A percentile compares a stretch with the other conserved stretches of the same genome.
phyloP scores from a whole-genome alignment of 2,113 vertebrate genomes.

The Camarhynchus parvulus region DNA sequence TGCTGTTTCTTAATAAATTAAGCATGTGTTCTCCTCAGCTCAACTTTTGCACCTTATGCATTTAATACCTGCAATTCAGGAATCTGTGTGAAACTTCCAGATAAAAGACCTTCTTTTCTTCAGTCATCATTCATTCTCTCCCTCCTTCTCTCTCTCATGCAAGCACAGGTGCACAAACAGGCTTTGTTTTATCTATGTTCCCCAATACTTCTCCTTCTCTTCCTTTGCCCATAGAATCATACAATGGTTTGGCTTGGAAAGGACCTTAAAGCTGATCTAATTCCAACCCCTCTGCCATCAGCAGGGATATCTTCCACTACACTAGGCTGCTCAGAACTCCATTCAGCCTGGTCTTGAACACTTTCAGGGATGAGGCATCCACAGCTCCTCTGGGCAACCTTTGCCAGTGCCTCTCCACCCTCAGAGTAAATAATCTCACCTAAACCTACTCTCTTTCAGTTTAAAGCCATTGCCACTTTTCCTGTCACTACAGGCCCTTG shows the following conservation, averaged over 20 bases:
- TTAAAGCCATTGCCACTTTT: background rate
- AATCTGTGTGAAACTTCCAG: background rate
- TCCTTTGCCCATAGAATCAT: background rate
- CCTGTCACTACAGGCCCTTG: background rate
- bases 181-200: background rate
- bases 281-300: background rate
- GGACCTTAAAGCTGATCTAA: background rate
- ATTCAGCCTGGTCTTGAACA: background rate
- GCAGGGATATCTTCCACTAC: background rate
- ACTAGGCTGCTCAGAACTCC: background rate
- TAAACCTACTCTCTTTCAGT: background rate
- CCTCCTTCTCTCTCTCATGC: background rate
- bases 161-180: background rate
- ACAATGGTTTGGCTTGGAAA: background rate
- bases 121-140: background rate
- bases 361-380: background rate
- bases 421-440: background rate
- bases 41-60: slow-evolving; percentile 36
- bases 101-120: background rate
- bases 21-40: slow-evolving; percentile 24
- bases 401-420: background rate
- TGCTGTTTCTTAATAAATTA: slow-evolving; percentile 64
- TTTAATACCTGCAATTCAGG: slow-evolving; percentile 13
- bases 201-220: background rate
- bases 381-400: background rate